These are phyloP conservation scores for Zaprionus inermis DNA, from an alignment of 1,140 invertebrate genomes.

Conservation along the genomic window DNA sequence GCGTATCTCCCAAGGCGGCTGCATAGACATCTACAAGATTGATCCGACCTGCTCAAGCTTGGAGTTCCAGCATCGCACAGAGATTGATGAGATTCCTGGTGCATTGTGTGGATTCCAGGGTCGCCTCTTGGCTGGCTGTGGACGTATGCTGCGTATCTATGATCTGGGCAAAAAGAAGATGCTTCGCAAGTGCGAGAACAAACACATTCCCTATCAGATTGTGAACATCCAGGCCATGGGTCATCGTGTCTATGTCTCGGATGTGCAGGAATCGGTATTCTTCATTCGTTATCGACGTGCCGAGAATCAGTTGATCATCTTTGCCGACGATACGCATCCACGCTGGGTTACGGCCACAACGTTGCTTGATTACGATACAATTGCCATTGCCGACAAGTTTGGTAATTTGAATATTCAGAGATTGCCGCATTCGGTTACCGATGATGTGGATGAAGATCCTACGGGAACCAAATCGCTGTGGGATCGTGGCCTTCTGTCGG, in stretches of 20 bases:
- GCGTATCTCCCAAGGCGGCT: conserved; percentile 63
- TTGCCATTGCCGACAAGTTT: conserved; percentile 98
- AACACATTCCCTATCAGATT: conserved; percentile 98
- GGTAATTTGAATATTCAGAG: conserved; percentile 98
- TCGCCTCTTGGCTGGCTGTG: conserved; percentile 95
- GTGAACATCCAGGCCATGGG: conserved; percentile 97
- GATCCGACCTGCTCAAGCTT: conserved; percentile 90
- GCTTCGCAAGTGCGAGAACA: conserved; percentile 99
- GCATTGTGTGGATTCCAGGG: conserved; percentile 97
- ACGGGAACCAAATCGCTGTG: conserved; percentile 99
- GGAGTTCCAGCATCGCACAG: conserved; percentile 97
- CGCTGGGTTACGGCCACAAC: conserved; percentile 97
- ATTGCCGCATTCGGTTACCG: conserved; percentile 94
- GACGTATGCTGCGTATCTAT: conserved; percentile 95
- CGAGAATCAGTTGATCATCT: conserved; percentile 99
- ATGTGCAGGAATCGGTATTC: conserved; percentile 98
- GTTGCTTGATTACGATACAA: conserved; percentile 98
- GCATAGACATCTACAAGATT: conserved; percentile 85
- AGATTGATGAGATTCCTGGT: conserved; percentile 96
- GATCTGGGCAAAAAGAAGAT: conserved; percentile 99
- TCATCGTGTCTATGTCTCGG: conserved; percentile 96
- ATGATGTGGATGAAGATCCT: conserved; percentile 99
- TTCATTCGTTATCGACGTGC: conserved; percentile 97
- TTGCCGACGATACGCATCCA: conserved; percentile 98
- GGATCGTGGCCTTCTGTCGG: conserved; percentile 98